These are phyloP conservation scores for Syndactyla subalaris DNA, from an alignment of 2,797 vertebrate species.

Conservation along the genomic window DNA sequence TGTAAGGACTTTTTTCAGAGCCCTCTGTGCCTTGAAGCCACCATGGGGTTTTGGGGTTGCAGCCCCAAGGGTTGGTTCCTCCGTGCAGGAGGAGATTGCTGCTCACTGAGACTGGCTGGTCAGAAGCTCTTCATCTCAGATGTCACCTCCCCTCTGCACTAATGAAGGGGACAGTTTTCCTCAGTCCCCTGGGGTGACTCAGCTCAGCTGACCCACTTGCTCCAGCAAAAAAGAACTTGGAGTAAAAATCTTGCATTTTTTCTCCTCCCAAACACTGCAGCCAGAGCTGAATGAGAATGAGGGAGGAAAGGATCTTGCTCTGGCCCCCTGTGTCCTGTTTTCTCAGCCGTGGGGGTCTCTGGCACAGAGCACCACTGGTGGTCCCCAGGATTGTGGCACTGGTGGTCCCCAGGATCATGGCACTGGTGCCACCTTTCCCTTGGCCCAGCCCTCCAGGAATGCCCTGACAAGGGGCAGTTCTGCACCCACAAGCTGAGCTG, in stretches of 20 bases:
- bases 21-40: not conserved
- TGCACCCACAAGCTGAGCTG: not conserved
- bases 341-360: not conserved
- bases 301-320: not conserved
- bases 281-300: not conserved
- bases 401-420: not conserved
- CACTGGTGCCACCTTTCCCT: not conserved
- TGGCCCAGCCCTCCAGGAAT: not conserved
- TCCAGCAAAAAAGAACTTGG: not conserved
- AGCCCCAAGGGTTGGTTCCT: not conserved
- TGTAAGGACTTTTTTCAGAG: not conserved
- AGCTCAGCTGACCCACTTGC: not conserved
- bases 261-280: not conserved
- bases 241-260: fast-evolving
- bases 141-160: not conserved
- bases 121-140: not conserved
- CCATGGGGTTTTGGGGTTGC: not conserved
- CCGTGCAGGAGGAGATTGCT: not conserved
- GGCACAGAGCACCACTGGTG: not conserved
- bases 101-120: not conserved
- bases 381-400: not conserved
- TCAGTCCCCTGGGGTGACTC: not conserved
- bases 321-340: not conserved
- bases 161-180: not conserved
- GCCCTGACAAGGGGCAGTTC: not conserved